Percentiles rank a stretch among this genome's conserved stretches.
phyloP scores from a whole-genome alignment of 2,113 vertebrate species.

The Phasianus colchicus region DNA sequence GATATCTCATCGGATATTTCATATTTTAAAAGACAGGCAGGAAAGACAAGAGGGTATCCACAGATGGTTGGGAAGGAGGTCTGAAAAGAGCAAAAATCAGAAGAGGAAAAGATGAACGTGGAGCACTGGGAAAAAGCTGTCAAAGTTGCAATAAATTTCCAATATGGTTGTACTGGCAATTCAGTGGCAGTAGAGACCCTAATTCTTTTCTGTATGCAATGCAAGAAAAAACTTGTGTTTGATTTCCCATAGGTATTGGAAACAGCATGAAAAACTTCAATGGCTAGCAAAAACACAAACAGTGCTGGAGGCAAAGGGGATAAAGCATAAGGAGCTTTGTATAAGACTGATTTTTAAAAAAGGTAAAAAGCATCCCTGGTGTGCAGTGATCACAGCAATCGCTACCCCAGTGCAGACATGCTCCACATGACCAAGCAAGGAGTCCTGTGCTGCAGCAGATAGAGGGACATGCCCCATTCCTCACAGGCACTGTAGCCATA shows the following conservation, averaged over 20 bases:
- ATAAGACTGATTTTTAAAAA: neutral
- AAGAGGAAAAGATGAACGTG: neutral
- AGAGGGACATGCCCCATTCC: neutral
- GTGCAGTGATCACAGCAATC: neutral
- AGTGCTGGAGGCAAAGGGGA: neutral
- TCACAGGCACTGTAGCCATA: too few relatives aligned
- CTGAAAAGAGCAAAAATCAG: neutral
- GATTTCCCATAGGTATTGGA: neutral
- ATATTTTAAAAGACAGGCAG: neutral
- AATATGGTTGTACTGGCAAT: neutral
- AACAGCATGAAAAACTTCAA: neutral
- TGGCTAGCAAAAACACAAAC: neutral
- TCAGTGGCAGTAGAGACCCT: neutral
- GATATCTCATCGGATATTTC: neutral
- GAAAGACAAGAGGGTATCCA: neutral
- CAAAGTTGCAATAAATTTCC: neutral
- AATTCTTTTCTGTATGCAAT: neutral
- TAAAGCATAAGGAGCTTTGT: neutral
- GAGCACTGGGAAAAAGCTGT: neutral
- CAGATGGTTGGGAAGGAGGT: neutral
- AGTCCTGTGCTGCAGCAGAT: neutral
- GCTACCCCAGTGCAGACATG: rapidly evolving
- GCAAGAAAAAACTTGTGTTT: neutral
- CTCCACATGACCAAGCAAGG: neutral
- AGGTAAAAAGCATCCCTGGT: neutral